Evolutionary conservation across 2,797 vertebrate genomes (phyloP).

Genomic region (Melopsittacus undulatus): DNA sequence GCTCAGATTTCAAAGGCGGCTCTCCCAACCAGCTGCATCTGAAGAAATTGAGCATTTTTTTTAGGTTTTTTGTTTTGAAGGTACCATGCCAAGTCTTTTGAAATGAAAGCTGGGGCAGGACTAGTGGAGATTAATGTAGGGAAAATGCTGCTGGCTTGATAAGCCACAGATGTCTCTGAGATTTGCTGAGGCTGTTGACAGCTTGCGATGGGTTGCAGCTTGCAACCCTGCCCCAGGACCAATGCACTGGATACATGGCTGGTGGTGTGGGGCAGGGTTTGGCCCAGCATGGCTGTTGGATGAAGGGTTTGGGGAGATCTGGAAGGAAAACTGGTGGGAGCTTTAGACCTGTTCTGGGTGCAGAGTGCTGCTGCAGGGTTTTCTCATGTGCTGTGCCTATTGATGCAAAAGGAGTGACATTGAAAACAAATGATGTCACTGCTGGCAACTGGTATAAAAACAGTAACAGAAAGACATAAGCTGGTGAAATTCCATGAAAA

Average conservation of each 20-base stretch:
- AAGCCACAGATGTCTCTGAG: constrained; percentile 86
- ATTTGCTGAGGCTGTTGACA: constrained; percentile 79
- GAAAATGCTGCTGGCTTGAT: constrained; percentile 81
- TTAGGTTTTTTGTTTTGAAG: not conserved
- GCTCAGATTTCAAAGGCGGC: constrained; percentile 89
- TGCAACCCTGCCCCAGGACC: constrained; percentile 51
- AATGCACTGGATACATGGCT: not conserved
- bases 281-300: accelerated
- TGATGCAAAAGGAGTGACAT: not conserved
- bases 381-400: not conserved
- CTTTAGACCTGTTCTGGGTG: not conserved
- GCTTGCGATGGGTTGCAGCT: constrained; percentile 79
- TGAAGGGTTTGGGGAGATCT: not conserved
- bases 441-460: not conserved
- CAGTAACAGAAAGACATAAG: not conserved
- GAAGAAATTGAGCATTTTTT: constrained; percentile 73
- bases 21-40: constrained; percentile 83
- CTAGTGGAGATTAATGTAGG: constrained; percentile 78
- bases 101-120: constrained; percentile 82
- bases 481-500: not conserved
- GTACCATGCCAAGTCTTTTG: constrained; percentile 81
- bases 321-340: not conserved
- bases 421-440: not conserved
- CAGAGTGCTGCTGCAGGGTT: not conserved
- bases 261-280: not conserved